These are phyloP conservation scores for Opisthocomus hoazin DNA, from an alignment of 2,113 vertebrate genomes.

Conservation along the genomic window DNA sequence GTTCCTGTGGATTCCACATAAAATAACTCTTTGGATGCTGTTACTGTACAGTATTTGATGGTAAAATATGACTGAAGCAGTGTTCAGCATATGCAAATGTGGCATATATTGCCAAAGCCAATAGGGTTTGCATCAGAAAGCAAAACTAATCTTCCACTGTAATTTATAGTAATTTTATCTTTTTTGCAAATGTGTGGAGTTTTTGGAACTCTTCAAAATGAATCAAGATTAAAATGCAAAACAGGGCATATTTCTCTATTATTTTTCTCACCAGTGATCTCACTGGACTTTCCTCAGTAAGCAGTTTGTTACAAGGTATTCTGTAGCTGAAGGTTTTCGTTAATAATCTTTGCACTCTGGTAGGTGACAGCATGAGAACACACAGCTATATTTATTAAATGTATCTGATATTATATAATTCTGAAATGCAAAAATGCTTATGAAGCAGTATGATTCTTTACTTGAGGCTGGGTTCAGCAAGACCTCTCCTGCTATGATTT, in stretches of 20 bases:
- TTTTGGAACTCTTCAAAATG: not conserved
- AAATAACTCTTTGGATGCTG: not conserved
- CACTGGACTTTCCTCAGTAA: not conserved
- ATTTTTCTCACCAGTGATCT: not conserved
- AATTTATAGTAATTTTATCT: not conserved
- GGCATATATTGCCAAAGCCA: not conserved
- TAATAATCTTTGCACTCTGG: not conserved
- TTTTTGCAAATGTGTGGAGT: not conserved
- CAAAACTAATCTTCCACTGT: not conserved
- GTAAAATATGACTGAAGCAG: not conserved
- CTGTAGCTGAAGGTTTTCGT: not conserved
- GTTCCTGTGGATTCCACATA: not conserved
- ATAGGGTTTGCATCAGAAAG: not conserved
- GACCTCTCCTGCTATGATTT: not conserved
- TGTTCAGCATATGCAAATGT: not conserved
- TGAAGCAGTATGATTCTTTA: rapidly evolving
- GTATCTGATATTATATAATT: not conserved
- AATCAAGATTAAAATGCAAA: not conserved
- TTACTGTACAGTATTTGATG: not conserved
- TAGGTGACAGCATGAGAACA: not conserved
- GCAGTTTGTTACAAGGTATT: not conserved
- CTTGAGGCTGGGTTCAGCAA: not conserved
- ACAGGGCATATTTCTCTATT: not conserved
- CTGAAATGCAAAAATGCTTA: not conserved
- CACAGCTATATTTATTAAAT: not conserved